phyloP scores from a whole-genome alignment of 2,888 invertebrate genomes.

The Halictus quadricinctus region DNA sequence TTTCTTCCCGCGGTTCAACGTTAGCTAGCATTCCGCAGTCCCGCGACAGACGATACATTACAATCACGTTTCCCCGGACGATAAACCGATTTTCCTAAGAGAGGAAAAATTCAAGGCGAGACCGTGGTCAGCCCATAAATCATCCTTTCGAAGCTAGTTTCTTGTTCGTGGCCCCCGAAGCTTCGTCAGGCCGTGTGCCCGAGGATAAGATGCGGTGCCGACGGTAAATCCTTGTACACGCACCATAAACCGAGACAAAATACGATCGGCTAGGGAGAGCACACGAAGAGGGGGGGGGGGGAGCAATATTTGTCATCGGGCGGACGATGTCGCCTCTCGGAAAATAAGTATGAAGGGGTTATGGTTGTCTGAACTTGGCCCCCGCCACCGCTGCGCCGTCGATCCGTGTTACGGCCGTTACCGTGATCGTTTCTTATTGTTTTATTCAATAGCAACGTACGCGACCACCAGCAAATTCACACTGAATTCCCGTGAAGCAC shows the following conservation, averaged over 20 bases:
- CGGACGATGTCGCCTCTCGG: background rate
- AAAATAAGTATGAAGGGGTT: background rate
- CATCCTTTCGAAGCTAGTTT: constrained; percentile 23
- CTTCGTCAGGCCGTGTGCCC: constrained; percentile 13
- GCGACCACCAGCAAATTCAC: background rate
- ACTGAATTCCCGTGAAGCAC: background rate
- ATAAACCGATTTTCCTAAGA: constrained; percentile 26
- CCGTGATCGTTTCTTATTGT: background rate
- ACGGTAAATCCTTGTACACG: constrained; percentile 29
- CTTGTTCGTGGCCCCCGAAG: background rate
- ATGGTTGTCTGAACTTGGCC: background rate
- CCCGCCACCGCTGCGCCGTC: background rate
- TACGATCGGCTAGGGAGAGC: constrained; percentile 3
- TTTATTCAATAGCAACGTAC: constrained; percentile 1
- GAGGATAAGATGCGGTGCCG: constrained; percentile 10
- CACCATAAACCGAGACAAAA: constrained; percentile 27
- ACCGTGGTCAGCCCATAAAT: constrained; percentile 50
- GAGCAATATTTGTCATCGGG: constrained; percentile 22
- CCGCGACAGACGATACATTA: constrained; percentile 25
- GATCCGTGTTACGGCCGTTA: background rate
- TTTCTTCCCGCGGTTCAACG: background rate
- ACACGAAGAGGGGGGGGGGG: background rate
- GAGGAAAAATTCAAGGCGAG: constrained; percentile 19
- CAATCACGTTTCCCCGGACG: constrained; percentile 23
- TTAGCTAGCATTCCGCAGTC: background rate